Conservation (phyloP, 2,113 vertebrate species). For the Cinclus cinclus region DNA sequence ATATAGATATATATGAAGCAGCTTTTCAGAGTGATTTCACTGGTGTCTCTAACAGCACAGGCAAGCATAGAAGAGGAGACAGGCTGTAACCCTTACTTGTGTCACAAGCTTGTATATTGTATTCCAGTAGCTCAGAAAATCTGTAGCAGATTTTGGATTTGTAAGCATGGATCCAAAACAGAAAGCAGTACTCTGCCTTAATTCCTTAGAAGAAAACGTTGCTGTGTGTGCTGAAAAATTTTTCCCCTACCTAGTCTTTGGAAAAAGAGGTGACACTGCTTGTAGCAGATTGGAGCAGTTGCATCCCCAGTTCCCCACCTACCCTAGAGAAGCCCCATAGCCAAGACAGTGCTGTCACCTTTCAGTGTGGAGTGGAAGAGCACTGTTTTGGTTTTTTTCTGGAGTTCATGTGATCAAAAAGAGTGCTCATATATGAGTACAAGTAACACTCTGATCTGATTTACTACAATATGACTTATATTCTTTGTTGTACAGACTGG, state of each 20-base stretch:
- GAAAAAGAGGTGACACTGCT: neutral
- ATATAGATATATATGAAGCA: neutral
- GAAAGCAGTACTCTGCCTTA: neutral
- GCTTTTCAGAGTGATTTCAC: neutral
- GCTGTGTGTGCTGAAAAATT: neutral
- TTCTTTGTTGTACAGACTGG: neutral
- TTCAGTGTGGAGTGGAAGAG: neutral
- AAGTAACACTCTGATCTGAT: neutral
- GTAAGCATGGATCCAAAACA: neutral
- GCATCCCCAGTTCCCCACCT: neutral
- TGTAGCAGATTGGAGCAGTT: neutral
- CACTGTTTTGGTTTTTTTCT: neutral
- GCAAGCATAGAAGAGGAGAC: neutral
- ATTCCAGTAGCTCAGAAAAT: neutral
- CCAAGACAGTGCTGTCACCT: neutral
- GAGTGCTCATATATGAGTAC: neutral
- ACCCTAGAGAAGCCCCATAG: neutral
- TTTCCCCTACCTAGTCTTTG: fast-evolving
- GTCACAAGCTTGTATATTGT: neutral
- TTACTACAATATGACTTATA: neutral
- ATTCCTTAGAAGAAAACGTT: neutral
- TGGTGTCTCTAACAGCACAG: neutral
- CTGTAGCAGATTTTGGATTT: neutral
- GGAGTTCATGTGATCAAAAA: neutral
- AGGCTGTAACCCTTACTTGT: neutral